Base-by-base conservation (phyloP, 2,797 vertebrate species). In the Ispidina lecontei region DNA sequence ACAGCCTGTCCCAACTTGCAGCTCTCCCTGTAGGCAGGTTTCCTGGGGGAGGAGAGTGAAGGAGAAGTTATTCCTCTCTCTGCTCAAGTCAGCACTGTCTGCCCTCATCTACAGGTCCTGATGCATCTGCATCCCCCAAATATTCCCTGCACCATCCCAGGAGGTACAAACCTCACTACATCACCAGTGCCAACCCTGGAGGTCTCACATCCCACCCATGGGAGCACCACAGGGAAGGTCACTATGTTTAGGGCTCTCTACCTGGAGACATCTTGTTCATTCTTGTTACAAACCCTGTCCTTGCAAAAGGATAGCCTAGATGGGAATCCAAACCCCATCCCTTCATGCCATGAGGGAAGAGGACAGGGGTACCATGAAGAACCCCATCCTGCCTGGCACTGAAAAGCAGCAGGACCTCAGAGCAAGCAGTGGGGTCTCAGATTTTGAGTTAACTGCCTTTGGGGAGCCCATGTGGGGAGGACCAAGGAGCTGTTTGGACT, bases 181-280 rank as follows among this genome's bases (percentile, higher is more conserved):
- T 26, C 33, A 26, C 14, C 0, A 33, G 21, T 14, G 0, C 29
- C 25, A 17, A 63, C 49, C 33, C 31, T 70, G 1, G 0, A 3
- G 51, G 75, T n/a, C n/a, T 33, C 0, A 0, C 26, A 6, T 69
- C 52, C 51, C 68, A 55, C 81, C 19, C 74, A 0, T 5, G 0
- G 35, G 6, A 72, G 59, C 77, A 8, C 23, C 4, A 0, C 1
- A 0, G 35, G 74, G 31, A 58, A 90, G 15, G 35, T 65, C 71
- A 6, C 67, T 4, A 2, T 0, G 2, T 67, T 76, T 19, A 28
- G 64, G 33, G 74, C 1, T 4, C 54, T 77, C 64, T 74, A 35
- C 60, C 78, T 47, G 23, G 64, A 72, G 68, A 70, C 75, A 73
- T 28, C 49, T 70, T 72, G 10, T 54, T 84, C 19, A 8, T 33